phyloP scores from a whole-genome alignment of 1,140 invertebrate genomes.

The Ceratosolen solmsi region DNA sequence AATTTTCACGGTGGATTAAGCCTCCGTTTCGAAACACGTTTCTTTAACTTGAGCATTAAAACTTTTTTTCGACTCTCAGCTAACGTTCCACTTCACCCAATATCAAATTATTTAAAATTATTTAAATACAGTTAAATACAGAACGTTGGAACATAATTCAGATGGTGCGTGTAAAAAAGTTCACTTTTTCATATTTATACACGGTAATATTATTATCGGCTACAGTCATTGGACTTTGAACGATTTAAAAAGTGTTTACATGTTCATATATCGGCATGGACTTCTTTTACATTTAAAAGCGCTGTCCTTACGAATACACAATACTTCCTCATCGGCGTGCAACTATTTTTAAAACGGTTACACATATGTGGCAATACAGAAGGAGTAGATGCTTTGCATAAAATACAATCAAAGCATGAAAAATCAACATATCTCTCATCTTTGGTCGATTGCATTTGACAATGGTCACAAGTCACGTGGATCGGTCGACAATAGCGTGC shows the following conservation, averaged over 20 bases:
- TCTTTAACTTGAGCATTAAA: not conserved
- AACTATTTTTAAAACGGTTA: not conserved
- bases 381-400: slow-evolving; percentile 12
- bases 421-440: slow-evolving; percentile 43
- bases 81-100: not conserved
- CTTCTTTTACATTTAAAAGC: no score
- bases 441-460: slow-evolving; percentile 23
- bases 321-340: not conserved
- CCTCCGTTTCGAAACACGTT: slow-evolving; percentile 2
- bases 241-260: no score
- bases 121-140: not conserved
- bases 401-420: slow-evolving; percentile 3
- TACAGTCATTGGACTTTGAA: no score
- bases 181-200: no score
- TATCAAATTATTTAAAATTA: not conserved
- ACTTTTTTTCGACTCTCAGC: not conserved
- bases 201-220: no score
- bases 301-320: not conserved
- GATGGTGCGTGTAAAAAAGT: no score
- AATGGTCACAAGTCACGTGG: not conserved
- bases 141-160: no score
- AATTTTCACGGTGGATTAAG: not conserved
- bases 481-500: not conserved
- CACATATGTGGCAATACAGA: not conserved
- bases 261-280: no score